phyloP scores from a whole-genome alignment of 2,113 vertebrate genomes.

The Zosterops pallidus region DNA sequence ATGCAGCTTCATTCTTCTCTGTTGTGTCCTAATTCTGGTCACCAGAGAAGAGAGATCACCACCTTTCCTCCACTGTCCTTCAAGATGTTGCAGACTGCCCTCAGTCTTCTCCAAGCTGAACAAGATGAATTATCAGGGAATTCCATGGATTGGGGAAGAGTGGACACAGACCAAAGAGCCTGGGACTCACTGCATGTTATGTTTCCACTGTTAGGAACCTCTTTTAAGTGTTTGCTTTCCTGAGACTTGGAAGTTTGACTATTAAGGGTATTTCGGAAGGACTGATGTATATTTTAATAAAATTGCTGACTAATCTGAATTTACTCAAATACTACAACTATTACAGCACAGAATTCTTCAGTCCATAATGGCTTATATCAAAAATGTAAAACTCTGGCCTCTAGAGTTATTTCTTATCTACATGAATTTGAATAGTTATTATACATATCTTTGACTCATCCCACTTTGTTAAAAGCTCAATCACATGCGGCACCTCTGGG shows the following conservation, averaged over 20 bases:
- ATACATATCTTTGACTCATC: neutral
- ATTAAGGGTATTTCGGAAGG: neutral
- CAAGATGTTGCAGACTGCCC: neutral
- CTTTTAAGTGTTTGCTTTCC: neutral
- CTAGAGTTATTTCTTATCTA: neutral
- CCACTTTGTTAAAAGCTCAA: accelerated
- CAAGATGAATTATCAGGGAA: neutral
- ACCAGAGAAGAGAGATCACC: neutral
- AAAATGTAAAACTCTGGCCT: neutral
- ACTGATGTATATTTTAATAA: neutral
- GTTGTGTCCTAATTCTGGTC: neutral
- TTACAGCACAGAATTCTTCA: neutral
- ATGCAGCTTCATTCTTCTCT: neutral
- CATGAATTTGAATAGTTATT: neutral
- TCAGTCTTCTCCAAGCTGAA: neutral
- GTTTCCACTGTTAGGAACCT: neutral
- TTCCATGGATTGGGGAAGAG: neutral
- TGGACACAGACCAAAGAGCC: neutral
- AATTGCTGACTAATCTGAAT: neutral
- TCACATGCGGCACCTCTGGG: neutral
- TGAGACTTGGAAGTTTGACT: neutral
- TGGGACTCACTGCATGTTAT: neutral
- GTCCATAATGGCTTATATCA: neutral
- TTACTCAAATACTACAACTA: neutral
- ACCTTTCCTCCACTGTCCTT: neutral